phyloP scores from a whole-genome alignment of 2,888 invertebrate genomes.

The Gymnoscelis rufifasciata region DNA sequence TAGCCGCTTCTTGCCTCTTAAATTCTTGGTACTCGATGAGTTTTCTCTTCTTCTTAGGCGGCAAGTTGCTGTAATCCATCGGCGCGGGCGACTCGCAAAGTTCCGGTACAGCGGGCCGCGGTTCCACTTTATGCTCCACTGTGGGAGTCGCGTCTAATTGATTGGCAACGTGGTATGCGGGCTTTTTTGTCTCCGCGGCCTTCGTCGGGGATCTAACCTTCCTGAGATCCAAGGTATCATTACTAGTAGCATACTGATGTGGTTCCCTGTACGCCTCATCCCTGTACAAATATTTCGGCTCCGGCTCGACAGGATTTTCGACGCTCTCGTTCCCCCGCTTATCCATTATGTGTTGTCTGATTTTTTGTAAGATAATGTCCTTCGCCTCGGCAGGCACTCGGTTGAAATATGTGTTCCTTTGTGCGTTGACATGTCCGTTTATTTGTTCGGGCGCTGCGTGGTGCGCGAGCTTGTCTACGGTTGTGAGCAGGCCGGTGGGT shows the following conservation, averaged over 20 bases:
- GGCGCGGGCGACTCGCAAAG: constrained; percentile 62
- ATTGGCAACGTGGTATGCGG: constrained; percentile 37
- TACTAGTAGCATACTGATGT: constrained; percentile 48
- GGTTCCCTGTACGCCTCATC: constrained; percentile 53
- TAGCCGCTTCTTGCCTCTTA: constrained; percentile 74
- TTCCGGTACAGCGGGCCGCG: constrained; percentile 58
- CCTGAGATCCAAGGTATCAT: constrained; percentile 65
- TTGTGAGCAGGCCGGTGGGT: constrained; percentile 71
- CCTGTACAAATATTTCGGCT: constrained; percentile 57
- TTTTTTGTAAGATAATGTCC: constrained; percentile 73
- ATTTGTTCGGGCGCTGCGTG: constrained; percentile 45
- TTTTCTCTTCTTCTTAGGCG: constrained; percentile 77
- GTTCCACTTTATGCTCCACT: constrained; percentile 53
- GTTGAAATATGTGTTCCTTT: constrained; percentile 59
- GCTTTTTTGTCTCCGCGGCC: constrained; percentile 43
- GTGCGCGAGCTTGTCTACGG: constrained; percentile 62
- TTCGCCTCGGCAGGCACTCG: constrained; percentile 70
- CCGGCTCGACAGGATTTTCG: constrained; percentile 43
- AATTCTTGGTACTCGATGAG: constrained; percentile 75
- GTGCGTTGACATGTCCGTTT: constrained; percentile 41
- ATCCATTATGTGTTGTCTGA: constrained; percentile 75
- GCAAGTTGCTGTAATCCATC: constrained; percentile 75
- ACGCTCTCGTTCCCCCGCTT: constrained; percentile 65
- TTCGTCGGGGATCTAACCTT: constrained; percentile 68
- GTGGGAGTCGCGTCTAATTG: constrained; percentile 46